Evolutionary conservation across 2,113 vertebrate genomes (phyloP), one percentile per base, ranked within the genome.

Genomic region (Xenopus laevis): DNA sequence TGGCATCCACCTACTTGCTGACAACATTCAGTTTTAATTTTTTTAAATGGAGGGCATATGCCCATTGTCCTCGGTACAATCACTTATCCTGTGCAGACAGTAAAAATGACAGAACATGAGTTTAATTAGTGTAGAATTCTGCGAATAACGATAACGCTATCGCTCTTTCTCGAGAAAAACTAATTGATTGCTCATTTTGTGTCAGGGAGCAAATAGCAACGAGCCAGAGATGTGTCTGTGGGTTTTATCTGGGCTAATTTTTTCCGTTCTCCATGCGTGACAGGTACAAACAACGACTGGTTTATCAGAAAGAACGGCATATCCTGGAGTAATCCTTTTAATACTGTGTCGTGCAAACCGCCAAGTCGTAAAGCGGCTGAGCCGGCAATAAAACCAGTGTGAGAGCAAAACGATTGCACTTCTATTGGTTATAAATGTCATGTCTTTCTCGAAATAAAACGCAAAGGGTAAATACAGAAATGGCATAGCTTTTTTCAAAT

Each of bases 141-240:
- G 21, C 15, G 9, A 13, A 3, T 10, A 27, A n/a, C 30, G 72
- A 67, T 74, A 74, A 74, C 21, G n/a, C 20, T 60, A 74, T 74
- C 64, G 20, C 55, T 52, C 11, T 44, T 47, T 58, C 45, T 12
- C 59, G 64, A 60, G 30, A 33, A 33, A 67, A 60, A 68, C 44
- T 60, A 74, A 74, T 74, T 60, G 72, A 74, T 74, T 68, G 72
- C 64, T 60, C 44, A 46, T 74, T 67, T 74, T 66, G 13, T 13
- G 47, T 7, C 65, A 33, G 53, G 33, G 21, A 30, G 72, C 27
- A 74, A 74, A 74, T 64, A 65, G 12, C 27, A 72, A 45, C 55
- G 44, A 40, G 3, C n/a, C 30, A 52, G 72, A 61, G 40, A 60
- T 74, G 55, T 50, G 62, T 67, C 55, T 16, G 13, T 45, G 50